phyloP scores from a whole-genome alignment of 2,888 invertebrate species.

The Muschampia plurimacula region DNA sequence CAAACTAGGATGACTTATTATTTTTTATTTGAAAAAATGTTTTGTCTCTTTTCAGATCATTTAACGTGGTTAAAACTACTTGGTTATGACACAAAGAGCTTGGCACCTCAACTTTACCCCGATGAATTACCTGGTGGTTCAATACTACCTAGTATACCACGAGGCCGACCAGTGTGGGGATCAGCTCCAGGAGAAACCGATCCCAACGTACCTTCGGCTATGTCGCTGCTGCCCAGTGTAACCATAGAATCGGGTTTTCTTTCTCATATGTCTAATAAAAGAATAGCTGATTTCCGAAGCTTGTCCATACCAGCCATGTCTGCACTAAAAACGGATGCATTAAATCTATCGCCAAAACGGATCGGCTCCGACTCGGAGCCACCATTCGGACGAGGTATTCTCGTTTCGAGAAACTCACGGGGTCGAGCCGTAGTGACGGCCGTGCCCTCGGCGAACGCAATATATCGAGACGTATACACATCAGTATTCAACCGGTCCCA shows the following conservation, averaged over 20 bases:
- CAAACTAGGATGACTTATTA: no score
- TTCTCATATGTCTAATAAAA: slow-evolving; percentile 91
- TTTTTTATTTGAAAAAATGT: background rate
- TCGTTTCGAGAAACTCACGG: slow-evolving; percentile 92
- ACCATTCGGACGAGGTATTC: slow-evolving; percentile 94
- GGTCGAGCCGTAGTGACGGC: slow-evolving; percentile 94
- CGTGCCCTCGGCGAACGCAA: slow-evolving; percentile 95
- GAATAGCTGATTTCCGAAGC: slow-evolving; percentile 91
- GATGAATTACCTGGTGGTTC: slow-evolving; percentile 88
- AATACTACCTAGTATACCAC: slow-evolving; percentile 88
- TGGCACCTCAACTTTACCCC: slow-evolving; percentile 94
- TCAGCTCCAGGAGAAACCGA: slow-evolving; percentile 80
- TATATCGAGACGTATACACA: slow-evolving; percentile 96
- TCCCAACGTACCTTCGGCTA: slow-evolving; percentile 86
- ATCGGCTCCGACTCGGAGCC: slow-evolving; percentile 95
- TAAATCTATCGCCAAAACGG: slow-evolving; percentile 90
- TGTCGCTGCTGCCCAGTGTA: slow-evolving; percentile 88
- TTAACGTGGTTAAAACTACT: slow-evolving; percentile 93
- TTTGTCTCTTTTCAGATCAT: slow-evolving; percentile 87
- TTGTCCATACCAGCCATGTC: slow-evolving; percentile 92
- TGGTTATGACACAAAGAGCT: slow-evolving; percentile 93
- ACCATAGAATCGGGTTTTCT: slow-evolving; percentile 94
- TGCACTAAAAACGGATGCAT: slow-evolving; percentile 91
- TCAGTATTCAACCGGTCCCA: slow-evolving; percentile 96
- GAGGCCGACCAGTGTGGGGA: slow-evolving; percentile 84